Conservation (phyloP, 2,888 invertebrate species). For the Margaritifera margaritifera region DNA sequence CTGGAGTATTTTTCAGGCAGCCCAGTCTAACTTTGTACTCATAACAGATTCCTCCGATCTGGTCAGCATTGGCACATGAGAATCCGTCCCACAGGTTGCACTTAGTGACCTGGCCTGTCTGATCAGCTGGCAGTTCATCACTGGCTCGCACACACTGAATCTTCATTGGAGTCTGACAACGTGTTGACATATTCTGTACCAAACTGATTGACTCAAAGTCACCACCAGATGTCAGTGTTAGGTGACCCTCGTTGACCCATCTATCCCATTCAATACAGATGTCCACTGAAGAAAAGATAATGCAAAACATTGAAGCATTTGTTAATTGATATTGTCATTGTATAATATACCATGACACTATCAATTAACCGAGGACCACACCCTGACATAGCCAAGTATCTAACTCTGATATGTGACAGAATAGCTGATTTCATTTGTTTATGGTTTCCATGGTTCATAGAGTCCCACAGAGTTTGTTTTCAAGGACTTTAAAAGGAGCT, state of each 20-base stretch:
- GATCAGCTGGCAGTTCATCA: conserved; percentile 44
- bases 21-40: conserved; percentile 62
- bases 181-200: conserved; percentile 44
- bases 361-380: too few relatives aligned
- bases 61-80: conserved; percentile 76
- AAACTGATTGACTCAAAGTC: conserved; percentile 64
- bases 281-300: conserved; percentile 25
- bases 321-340: too few relatives aligned
- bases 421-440: too few relatives aligned
- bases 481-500: too few relatives aligned
- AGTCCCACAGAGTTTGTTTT: too few relatives aligned
- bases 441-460: too few relatives aligned
- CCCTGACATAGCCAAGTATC: too few relatives aligned
- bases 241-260: conserved; percentile 64
- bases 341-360: too few relatives aligned
- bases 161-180: conserved; percentile 56
- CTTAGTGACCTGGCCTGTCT: conserved; percentile 51
- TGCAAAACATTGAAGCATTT: too few relatives aligned
- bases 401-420: too few relatives aligned
- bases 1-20: conserved; percentile 52
- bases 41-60: conserved; percentile 43
- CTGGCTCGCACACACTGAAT: conserved; percentile 65
- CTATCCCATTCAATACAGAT: conserved; percentile 62
- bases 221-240: conserved; percentile 49
- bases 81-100: conserved; percentile 81